Percentiles rank a stretch among this genome's conserved stretches.
Evolutionary conservation across 1,140 invertebrate genomes (phyloP).

Genomic region (Drosophila triauraria): DNA sequence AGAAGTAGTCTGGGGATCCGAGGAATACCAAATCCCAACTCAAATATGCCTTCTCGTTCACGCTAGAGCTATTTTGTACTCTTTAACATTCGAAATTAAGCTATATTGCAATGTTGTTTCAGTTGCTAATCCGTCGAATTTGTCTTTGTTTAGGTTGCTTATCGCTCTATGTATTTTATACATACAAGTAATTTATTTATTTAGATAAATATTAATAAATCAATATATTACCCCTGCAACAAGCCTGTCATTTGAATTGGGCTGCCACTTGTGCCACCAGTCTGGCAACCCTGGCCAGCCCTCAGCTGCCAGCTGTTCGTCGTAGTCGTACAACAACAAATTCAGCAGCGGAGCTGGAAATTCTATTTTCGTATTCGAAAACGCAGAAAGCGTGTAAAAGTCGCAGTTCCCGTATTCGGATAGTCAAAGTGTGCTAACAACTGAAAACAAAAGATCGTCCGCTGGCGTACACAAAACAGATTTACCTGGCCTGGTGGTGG

Average conservation of each 20-base stretch:
- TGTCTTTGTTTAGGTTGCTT: slow-evolving; percentile 45
- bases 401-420: slow-evolving; percentile 18
- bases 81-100: slow-evolving; percentile 30
- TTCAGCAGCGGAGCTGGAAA: slow-evolving; percentile 41
- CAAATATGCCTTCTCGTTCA: slow-evolving; percentile 75
- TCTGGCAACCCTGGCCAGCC: slow-evolving; percentile 56
- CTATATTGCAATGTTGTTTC: slow-evolving; percentile 45
- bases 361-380: slow-evolving; percentile 65
- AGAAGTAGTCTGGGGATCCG: slow-evolving; percentile 86
- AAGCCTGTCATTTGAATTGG: slow-evolving; percentile 37
- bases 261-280: slow-evolving; percentile 3
- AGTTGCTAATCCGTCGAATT: slow-evolving; percentile 50
- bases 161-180: slow-evolving; percentile 42
- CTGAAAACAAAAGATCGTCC: slow-evolving; percentile 8
- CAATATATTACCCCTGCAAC: slow-evolving; percentile 57
- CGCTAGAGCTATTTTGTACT: slow-evolving; percentile 36
- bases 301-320: slow-evolving; percentile 67
- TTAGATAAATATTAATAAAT: slow-evolving; percentile 75
- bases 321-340: slow-evolving; percentile 64
- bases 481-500: slow-evolving; percentile 18
- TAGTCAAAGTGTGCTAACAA: slow-evolving; percentile 1
- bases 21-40: slow-evolving; percentile 26
- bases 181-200: slow-evolving; percentile 65
- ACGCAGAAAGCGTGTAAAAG: slow-evolving; percentile 48
- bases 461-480: slow-evolving; percentile 9